phyloP scores from a whole-genome alignment of 2,113 vertebrate genomes.

The Perccottus glenii region DNA sequence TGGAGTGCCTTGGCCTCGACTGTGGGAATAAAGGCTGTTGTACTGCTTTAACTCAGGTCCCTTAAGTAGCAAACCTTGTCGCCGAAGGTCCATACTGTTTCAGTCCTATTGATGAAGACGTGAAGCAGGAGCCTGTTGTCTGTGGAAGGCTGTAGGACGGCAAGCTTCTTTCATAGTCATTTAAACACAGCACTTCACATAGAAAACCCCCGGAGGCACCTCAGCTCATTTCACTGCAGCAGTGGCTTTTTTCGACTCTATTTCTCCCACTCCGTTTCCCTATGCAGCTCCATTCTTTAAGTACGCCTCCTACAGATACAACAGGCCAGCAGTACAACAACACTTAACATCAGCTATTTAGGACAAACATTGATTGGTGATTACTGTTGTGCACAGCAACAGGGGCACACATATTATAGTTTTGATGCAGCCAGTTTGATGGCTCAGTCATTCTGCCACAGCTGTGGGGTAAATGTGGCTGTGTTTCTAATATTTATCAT shows the following conservation, averaged over 20 bases:
- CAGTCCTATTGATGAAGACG: conserved; percentile 67
- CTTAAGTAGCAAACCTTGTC: conserved; percentile 73
- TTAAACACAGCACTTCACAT: conserved; percentile 59
- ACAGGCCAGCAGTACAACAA: background rate
- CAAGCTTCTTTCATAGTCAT: conserved; percentile 54
- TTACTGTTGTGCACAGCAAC: background rate
- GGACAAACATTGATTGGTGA: background rate
- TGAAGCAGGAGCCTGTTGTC: conserved; percentile 52
- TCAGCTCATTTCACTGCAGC: conserved; percentile 60
- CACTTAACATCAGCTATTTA: background rate
- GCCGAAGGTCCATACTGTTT: conserved; percentile 44
- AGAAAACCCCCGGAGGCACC: conserved; percentile 46
- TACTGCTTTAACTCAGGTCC: conserved; percentile 45
- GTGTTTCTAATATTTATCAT: background rate
- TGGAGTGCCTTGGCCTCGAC: conserved; percentile 24
- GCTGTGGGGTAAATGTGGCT: background rate
- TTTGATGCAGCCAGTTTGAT: background rate
- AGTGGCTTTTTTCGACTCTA: conserved; percentile 45
- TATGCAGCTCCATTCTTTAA: conserved; percentile 21
- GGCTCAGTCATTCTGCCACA: background rate
- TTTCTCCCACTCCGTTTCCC: conserved; percentile 32
- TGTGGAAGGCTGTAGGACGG: conserved; percentile 23
- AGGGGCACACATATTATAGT: background rate
- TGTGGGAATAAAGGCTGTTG: conserved; percentile 34
- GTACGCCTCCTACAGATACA: conserved; percentile 7